Percentiles rank a stretch among this genome's conserved stretches.
These are phyloP conservation scores for Apteryx mantelli DNA, from an alignment of 2,113 vertebrate species.

Conservation along the genomic window DNA sequence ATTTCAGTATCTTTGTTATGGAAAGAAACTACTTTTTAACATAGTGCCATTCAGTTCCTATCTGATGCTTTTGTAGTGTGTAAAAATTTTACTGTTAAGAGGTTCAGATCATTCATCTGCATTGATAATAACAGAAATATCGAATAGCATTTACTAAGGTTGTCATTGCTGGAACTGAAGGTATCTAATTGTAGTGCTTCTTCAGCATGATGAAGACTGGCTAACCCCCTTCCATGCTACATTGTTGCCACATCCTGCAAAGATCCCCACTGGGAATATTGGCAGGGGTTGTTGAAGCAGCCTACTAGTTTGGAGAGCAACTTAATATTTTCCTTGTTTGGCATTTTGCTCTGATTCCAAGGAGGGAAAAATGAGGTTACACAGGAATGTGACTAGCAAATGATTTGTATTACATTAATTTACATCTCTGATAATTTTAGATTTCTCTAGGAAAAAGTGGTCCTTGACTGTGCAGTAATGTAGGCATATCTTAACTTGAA, in stretches of 20 bases:
- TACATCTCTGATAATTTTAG: background rate
- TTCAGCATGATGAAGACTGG: background rate
- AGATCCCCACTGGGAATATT: background rate
- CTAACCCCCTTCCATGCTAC: background rate
- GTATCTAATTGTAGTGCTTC: background rate
- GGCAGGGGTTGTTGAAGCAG: background rate
- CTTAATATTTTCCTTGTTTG: background rate
- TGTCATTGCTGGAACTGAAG: background rate
- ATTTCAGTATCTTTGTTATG: background rate
- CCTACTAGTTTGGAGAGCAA: background rate
- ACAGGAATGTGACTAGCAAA: background rate
- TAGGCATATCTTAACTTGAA: background rate
- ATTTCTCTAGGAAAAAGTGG: background rate
- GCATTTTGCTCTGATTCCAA: background rate
- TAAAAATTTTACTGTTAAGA: background rate
- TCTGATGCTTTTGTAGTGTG: background rate
- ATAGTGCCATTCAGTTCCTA: background rate
- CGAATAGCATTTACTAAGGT: background rate
- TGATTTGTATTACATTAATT: background rate
- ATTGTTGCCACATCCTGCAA: background rate
- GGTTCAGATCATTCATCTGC: background rate
- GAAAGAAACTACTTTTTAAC: background rate
- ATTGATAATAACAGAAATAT: background rate
- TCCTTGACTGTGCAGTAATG: background rate
- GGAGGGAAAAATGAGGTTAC: background rate